A percentile compares a stretch with the other conserved stretches of the same genome.
phyloP scores from a whole-genome alignment of 1,140 invertebrate species.

The Drosophila tani region DNA sequence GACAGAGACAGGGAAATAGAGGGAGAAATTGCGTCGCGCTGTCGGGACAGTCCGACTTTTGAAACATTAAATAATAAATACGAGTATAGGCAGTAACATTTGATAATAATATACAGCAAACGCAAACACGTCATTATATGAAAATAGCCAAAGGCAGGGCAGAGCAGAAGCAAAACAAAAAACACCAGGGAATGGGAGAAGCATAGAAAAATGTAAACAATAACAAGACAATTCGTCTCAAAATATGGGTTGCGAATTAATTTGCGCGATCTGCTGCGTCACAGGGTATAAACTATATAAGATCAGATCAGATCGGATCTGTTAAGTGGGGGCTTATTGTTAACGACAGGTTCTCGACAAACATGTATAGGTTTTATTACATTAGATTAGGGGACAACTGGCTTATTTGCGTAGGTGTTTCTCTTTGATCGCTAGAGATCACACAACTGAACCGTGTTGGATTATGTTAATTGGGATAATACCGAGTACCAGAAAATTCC shows the following conservation, averaged over 20 bases:
- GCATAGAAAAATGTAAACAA: conserved; percentile 55
- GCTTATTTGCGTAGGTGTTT: conserved; percentile 49
- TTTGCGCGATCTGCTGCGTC: conserved; percentile 23
- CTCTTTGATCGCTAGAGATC: conserved; percentile 23
- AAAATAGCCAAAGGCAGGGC: conserved; percentile 31
- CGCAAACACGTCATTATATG: conserved; percentile 39
- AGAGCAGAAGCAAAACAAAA: conserved; percentile 24
- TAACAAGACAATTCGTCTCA: conserved; percentile 32
- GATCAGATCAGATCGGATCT: conserved; percentile 14
- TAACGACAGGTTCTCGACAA: conserved; percentile 38
- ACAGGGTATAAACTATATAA: conserved; percentile 14
- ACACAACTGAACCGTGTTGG: background rate
- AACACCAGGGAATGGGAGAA: conserved; percentile 11
- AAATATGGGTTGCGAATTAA: conserved; percentile 17
- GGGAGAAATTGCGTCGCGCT: conserved; percentile 45
- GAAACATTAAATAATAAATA: conserved; percentile 47
- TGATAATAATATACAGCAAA: conserved; percentile 39
- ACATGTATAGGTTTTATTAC: conserved; percentile 44
- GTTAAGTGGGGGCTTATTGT: conserved; percentile 10
- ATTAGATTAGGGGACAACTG: conserved; percentile 19
- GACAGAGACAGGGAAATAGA: too few relatives aligned
- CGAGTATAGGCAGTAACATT: conserved; percentile 33
- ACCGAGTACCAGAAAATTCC: conserved; percentile 23
- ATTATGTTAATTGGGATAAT: conserved; percentile 40
- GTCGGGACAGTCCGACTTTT: conserved; percentile 6